Evolutionary conservation across 37 sponge, comb jelly and placozoan species (phyloP), one percentile per base, ranked within the genome.

Genomic region (Hexactinellida sp.): DNA sequence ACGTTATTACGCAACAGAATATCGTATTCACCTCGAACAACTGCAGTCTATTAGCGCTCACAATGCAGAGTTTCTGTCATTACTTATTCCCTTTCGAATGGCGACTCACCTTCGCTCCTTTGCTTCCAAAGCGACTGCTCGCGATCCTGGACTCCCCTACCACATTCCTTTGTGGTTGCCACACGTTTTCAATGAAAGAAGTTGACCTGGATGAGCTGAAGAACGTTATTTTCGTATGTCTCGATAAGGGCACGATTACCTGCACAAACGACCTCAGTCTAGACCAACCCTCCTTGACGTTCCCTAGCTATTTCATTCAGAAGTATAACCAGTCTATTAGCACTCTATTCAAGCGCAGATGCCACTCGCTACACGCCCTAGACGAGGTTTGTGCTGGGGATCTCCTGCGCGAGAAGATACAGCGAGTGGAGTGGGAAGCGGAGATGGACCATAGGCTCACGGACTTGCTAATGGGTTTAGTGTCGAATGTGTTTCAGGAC

Each of bases 51-150:
- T n/a, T 63, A 23, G 76, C 76, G 3, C 30, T 25, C 25, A 63
- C 76, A 28, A 63, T 63, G 76, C 28, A 63, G 13, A 32, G 76
- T 23, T 63, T 63, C 34, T 63, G 76, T 63, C 76, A 63, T 63
- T 63, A 63, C 76, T 28, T 63, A 63, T 63, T 63, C 34, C 76
- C 76, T 3, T 63, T 63, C 76, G 28, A 63, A 23, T 63, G 76
- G 76, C 3, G 76, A n/a, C 76, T 63, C 76, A 63, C 76, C 3
- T 63, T 25, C 76, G 76, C 76, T 32, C 76, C 76, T 63, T 63
- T 63, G 5, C 76, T 63, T 32, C 76, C 76, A 25, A 63, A 63
- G 30, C 21, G 30, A 28, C 34, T 63, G 34, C 76, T 63, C 30
- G 76, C 19, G 25, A 63, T 63, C 5, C 13, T 63, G 13, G 28